Evolutionary conservation across 2,888 invertebrate species (phyloP).

Genomic region (Ochropleura plecta): DNA sequence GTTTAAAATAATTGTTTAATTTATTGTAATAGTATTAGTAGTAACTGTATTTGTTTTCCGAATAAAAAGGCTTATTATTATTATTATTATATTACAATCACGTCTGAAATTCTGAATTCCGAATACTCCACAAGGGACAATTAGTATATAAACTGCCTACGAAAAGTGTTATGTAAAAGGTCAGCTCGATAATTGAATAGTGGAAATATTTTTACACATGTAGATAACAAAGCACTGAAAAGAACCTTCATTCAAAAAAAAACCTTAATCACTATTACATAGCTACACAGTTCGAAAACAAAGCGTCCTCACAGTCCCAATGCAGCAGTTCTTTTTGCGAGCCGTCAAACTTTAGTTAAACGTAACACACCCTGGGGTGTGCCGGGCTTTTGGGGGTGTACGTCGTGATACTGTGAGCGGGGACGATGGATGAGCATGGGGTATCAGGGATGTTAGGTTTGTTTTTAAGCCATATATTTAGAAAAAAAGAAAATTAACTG

Average conservation of each 20-base stretch:
- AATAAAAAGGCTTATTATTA: no score
- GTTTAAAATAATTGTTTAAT: no score
- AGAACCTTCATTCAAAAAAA: neutral
- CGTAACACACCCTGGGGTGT: conserved; percentile 66
- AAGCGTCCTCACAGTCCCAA: conserved; percentile 54
- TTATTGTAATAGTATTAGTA: no score
- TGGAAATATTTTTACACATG: neutral
- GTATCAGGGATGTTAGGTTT: neutral
- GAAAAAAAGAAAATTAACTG: no score
- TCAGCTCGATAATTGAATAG: neutral
- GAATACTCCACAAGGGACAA: no score
- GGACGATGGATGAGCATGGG: neutral
- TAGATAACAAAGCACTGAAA: neutral
- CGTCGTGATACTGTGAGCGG: neutral
- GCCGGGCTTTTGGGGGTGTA: conserved; percentile 22
- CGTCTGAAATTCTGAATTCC: no score
- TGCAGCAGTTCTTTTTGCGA: conserved; percentile 63
- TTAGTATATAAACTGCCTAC: no score
- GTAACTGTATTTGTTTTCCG: no score
- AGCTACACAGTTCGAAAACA: conserved; percentile 41
- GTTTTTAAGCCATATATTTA: neutral
- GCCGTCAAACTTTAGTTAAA: conserved; percentile 68
- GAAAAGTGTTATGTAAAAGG: neutral
- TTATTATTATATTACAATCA: no score
- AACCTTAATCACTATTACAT: neutral